phyloP scores from a whole-genome alignment of 1,140 invertebrate genomes.

The Formica exsecta region DNA sequence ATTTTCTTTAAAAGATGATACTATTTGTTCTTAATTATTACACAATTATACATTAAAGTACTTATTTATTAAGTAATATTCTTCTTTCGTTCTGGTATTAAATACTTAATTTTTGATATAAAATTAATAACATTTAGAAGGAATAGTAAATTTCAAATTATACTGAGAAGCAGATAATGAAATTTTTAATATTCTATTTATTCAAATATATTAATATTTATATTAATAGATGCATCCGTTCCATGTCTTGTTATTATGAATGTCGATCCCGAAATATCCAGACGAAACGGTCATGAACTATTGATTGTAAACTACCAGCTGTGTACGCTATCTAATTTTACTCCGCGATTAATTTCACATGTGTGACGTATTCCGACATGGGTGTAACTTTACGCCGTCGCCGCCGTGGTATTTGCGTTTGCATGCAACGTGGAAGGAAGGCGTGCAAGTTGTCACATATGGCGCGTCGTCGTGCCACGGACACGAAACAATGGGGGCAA shows the following conservation, averaged over 20 bases:
- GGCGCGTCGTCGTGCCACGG: conserved; percentile 54
- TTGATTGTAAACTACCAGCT: conserved; percentile 24
- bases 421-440: conserved; percentile 26
- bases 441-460: conserved; percentile 42
- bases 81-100: background rate
- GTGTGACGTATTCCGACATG: conserved; percentile 28
- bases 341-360: conserved; percentile 42
- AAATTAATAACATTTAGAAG: background rate
- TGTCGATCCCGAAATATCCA: background rate
- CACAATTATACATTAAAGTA: background rate
- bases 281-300: background rate
- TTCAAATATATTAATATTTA: background rate
- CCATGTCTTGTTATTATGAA: background rate
- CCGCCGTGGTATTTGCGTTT: conserved; percentile 45
- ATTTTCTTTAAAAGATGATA: background rate
- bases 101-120: background rate
- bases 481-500: conserved; percentile 68
- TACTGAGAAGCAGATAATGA: background rate
- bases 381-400: conserved; percentile 18
- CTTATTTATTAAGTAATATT: background rate
- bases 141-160: conserved; percentile 8
- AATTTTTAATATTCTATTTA: background rate
- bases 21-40: background rate
- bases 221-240: background rate
- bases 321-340: conserved; percentile 23